Percentiles rank a stretch among this genome's conserved stretches.
Conservation (phyloP, 2,888 invertebrate species). For the Agriotes lineatus region DNA sequence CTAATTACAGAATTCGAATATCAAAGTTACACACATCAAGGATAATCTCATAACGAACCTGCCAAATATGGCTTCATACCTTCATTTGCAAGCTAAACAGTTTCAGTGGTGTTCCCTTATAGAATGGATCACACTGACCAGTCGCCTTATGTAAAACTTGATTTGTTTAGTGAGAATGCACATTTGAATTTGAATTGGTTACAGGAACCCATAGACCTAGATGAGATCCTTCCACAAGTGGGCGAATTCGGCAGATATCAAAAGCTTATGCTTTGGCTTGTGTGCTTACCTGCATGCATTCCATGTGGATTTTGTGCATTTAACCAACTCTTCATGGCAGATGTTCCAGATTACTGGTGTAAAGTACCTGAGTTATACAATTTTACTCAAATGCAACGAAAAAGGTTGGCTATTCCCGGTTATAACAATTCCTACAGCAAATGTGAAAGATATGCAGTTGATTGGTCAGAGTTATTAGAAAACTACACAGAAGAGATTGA, state of each 20-base stretch:
- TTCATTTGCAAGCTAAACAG: slow-evolving; percentile 1
- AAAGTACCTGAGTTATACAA: slow-evolving; percentile 75
- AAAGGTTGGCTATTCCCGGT: slow-evolving; percentile 75
- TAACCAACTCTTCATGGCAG: slow-evolving; percentile 93
- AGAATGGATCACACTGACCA: slow-evolving; percentile 26
- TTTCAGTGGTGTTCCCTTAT: neutral
- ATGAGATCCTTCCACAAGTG: slow-evolving; percentile 85
- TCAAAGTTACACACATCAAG: slow-evolving; percentile 2
- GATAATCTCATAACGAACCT: slow-evolving; percentile 24
- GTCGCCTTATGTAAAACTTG: slow-evolving; percentile 23
- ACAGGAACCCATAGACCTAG: slow-evolving; percentile 79
- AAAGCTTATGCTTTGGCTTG: slow-evolving; percentile 85
- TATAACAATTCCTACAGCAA: slow-evolving; percentile 71
- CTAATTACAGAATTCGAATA: no score
- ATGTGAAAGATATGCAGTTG: slow-evolving; percentile 79
- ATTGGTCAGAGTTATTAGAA: slow-evolving; percentile 74
- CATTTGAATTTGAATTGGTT: slow-evolving; percentile 35
- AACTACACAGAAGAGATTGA: slow-evolving; percentile 54
- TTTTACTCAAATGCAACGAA: slow-evolving; percentile 71
- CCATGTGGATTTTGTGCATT: slow-evolving; percentile 94
- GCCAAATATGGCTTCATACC: slow-evolving; percentile 25
- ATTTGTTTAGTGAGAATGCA: neutral
- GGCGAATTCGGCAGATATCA: slow-evolving; percentile 94
- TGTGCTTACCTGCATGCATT: slow-evolving; percentile 89
- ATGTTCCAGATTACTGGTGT: slow-evolving; percentile 90